These are phyloP conservation scores for Sialis fuliginosa DNA, from an alignment of 2,888 invertebrate species.

Conservation along the genomic window DNA sequence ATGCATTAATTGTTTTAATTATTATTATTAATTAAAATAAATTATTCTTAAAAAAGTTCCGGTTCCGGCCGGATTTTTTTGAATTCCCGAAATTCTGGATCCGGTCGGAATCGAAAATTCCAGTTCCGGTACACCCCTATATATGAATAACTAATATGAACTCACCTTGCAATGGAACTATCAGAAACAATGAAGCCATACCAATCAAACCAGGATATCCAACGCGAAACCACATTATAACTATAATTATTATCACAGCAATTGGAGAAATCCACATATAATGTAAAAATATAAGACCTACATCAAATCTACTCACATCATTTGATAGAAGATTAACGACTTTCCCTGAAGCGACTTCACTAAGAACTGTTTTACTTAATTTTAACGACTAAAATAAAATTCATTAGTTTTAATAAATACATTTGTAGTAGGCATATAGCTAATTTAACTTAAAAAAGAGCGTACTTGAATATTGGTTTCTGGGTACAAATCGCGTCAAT, in stretches of 20 bases:
- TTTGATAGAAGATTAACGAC: slow-evolving; percentile 87
- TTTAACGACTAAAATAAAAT: slow-evolving; percentile 39
- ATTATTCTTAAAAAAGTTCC: too few species aligned
- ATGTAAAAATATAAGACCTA: slow-evolving; percentile 65
- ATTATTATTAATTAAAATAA: too few species aligned
- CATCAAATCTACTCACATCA: slow-evolving; percentile 84
- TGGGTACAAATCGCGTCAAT: too few species aligned
- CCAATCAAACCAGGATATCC: slow-evolving; percentile 61
- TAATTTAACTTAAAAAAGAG: too few species aligned
- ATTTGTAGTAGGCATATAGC: too few species aligned
- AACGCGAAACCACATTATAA: slow-evolving; percentile 58
- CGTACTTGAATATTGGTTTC: too few species aligned
- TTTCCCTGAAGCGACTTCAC: slow-evolving; percentile 68
- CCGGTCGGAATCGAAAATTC: too few species aligned
- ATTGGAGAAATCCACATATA: slow-evolving; percentile 75
- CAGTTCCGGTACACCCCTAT: too few species aligned
- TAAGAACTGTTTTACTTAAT: slow-evolving; percentile 49
- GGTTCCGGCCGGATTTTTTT: too few species aligned
- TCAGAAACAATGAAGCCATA: slow-evolving; percentile 55
- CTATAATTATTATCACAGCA: slow-evolving; percentile 47
- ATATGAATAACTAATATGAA: slow-evolving; percentile 10
- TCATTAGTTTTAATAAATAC: too few species aligned
- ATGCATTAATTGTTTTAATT: too few species aligned
- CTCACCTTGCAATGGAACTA: slow-evolving; percentile 70
- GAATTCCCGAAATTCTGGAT: too few species aligned